Evolutionary conservation across 2,113 vertebrate species (phyloP).

Genomic region (Urocitellus parryii): DNA sequence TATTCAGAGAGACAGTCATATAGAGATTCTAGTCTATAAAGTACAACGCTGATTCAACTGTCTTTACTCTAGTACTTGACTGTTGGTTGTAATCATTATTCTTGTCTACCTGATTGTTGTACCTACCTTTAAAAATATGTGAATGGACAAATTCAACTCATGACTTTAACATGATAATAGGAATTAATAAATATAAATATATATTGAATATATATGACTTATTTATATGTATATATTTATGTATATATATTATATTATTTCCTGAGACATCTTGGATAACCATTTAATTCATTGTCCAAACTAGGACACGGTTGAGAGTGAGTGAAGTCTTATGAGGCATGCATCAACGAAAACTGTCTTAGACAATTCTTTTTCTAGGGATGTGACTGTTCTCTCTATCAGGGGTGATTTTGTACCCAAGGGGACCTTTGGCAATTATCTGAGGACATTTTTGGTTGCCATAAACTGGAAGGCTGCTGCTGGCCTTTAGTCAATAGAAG

Average conservation of each 20-base stretch:
- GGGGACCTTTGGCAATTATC: background rate
- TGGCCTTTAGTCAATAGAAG: background rate
- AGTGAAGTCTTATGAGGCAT: fast-evolving
- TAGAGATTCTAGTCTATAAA: background rate
- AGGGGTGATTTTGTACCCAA: no score
- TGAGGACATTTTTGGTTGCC: background rate
- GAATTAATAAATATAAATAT: background rate
- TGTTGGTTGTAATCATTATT: background rate
- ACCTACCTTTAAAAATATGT: background rate
- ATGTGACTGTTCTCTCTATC: background rate
- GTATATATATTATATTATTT: background rate
- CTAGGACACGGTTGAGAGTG: background rate
- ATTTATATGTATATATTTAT: no score
- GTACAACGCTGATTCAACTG: background rate
- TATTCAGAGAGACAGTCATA: background rate
- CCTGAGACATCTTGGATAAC: background rate
- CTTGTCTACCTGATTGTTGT: background rate
- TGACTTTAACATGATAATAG: background rate
- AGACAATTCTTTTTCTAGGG: background rate
- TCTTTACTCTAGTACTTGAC: background rate
- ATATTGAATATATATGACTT: no score
- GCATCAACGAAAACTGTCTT: background rate
- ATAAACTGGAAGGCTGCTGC: background rate
- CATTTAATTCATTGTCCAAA: background rate
- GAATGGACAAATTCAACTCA: background rate